Evolutionary conservation across 2,797 vertebrate species (phyloP), one percentile per base, ranked within the genome.

Genomic region (Anguilla obscura): DNA sequence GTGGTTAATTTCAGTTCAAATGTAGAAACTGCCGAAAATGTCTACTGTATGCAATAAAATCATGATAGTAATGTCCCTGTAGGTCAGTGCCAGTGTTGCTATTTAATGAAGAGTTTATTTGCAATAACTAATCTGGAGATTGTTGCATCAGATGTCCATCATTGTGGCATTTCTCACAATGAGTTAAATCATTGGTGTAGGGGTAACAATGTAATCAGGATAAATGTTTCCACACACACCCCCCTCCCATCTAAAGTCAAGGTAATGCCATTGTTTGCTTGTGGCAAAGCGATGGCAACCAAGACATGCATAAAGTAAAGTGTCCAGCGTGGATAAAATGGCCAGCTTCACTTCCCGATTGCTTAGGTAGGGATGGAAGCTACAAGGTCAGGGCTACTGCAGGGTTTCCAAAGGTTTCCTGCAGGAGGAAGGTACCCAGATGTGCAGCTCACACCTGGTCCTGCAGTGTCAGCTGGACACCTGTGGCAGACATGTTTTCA

Each of bases 21-120:
- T 90, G 33, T 87, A 85, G 71, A 89, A 89, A 89, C 90, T 87
- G 56, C 88, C 90, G 88, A 89, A 66, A 71, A 24, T 85, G 84
- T 90, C 63, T 84, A 76, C 66, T 87, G 85, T 86, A 86, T 80
- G 48, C 83, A 48, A 88, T 88, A 85, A 85, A 85, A 69, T 30
- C 54, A 54, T 83, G 85, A 83, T 88, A 88, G 66, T 50, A 88
- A 85, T 85, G 85, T 88, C 36, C 5, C 84, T 60, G 84, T 76
- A 85, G 18, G 6, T 80, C 76, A 80, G 74, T 50, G 84, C n/a
- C 74, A 30, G 56, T 60, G 66, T 74, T 88, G 63, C 27, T 76
- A 74, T 71, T 88, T 69, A 56, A 48, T 85, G 30, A 45, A 80
- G 5, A 45, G 7, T 54, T 56, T 30, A 40, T 85, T 88, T 48